Base-by-base conservation (phyloP, 2,113 vertebrate species). In the Solea solea region DNA sequence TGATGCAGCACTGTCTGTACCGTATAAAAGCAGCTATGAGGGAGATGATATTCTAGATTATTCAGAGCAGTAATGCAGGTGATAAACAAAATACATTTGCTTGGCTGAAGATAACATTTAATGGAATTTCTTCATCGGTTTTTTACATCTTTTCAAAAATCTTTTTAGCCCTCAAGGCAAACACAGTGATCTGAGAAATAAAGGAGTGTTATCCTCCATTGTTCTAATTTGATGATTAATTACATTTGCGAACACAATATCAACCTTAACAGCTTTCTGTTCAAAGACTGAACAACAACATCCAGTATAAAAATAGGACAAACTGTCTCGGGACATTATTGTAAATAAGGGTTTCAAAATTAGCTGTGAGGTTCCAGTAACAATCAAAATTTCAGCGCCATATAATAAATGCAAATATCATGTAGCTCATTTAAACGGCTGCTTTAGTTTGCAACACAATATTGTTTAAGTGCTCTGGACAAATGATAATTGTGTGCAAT, bases 211-310 rank as follows among this genome's bases (percentile, higher is more conserved):
- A 74, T 82, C 81, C 69, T 64, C 72, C 76, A 69, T 74, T 82
- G 64, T 76, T 75, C 57, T 84, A 83, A 86, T 83, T 75, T 85
- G 64, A 77, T 77, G 66, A 87, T 87, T 85, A 85, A 89, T 87
- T 83, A 83, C 81, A 83, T 49, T 46, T 62, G 80, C 61, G 72
- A 56, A 80, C 55, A 70, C 65, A 81, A 63, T 9, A 72, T 69
- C n/a, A 76, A 53, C 62, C 62, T 57, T 50, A 59, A 66, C 62
- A 72, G 65, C 58, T 58, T 77, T 45, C 11, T 34, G 27, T 46
- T 57, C 40, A 63, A 63, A 34, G 11, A 45, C 56, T 56, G 6
- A 48, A 58, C 3, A 53, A 52, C 53, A 73, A 9, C 40, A 46
- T 52, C 7, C 16, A 53, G 10, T 45, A 39, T 34, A 80, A 60